phyloP scores from a whole-genome alignment of 2,113 vertebrate genomes.

The Microtus oregoni region DNA sequence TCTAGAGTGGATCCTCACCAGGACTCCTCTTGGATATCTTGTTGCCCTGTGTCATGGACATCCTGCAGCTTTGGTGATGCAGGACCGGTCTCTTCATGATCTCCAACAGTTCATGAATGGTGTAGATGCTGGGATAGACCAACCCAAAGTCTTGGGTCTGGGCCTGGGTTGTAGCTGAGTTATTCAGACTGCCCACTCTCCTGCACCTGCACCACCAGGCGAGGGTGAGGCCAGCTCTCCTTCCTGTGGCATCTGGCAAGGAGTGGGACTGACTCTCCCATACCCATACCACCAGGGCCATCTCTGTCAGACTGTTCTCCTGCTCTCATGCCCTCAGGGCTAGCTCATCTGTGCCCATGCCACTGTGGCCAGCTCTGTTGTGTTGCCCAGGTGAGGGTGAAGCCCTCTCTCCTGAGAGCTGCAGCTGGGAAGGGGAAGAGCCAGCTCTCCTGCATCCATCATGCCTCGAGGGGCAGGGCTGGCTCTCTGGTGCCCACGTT shows the following conservation, averaged over 20 bases:
- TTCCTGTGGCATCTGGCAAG: not conserved
- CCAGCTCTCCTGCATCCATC: not conserved
- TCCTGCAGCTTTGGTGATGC: not conserved
- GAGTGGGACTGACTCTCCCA: not conserved
- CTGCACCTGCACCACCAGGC: not conserved
- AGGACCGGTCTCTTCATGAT: not conserved
- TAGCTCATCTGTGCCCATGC: too few relatives aligned
- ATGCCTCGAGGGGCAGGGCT: not conserved
- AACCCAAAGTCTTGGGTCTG: not conserved
- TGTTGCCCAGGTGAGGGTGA: not conserved
- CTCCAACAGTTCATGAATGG: not conserved
- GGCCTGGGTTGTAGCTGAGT: not conserved
- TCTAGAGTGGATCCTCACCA: not conserved
- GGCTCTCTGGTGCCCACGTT: not conserved
- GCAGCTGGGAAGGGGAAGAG: too few relatives aligned
- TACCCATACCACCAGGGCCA: not conserved
- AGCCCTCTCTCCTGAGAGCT: not conserved
- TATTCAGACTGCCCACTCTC: not conserved
- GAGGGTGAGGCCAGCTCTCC: not conserved
- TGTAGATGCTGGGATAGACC: not conserved
- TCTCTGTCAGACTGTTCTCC: not conserved
- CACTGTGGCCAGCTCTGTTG: not conserved
- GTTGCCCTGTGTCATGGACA: not conserved
- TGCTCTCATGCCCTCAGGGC: not conserved
- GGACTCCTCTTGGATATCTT: not conserved